Evolutionary conservation across 2,113 vertebrate genomes (phyloP).

Genomic region (Spea bombifrons): DNA sequence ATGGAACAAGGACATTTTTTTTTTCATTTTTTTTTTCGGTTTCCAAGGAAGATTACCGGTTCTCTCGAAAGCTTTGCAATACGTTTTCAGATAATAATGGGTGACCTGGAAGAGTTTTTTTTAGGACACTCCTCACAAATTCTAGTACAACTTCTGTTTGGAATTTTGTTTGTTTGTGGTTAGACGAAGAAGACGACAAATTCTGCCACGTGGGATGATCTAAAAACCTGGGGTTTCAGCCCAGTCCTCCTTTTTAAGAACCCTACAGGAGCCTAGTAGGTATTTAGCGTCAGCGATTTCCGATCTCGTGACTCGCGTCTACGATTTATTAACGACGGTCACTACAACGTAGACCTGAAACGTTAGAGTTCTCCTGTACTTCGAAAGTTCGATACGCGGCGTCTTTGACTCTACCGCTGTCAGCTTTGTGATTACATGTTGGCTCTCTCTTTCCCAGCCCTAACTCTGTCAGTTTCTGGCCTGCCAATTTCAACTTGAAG

Average conservation of each 20-base stretch:
- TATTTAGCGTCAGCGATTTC: neutral
- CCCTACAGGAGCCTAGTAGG: neutral
- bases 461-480: constrained; percentile 91
- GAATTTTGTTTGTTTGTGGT: too few species aligned
- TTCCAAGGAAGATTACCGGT: constrained; percentile 40
- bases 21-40: neutral
- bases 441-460: constrained; percentile 83
- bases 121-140: too few species aligned
- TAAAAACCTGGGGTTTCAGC: too few species aligned
- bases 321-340: neutral
- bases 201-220: too few species aligned
- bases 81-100: too few species aligned
- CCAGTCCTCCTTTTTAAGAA: neutral
- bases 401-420: constrained; percentile 70
- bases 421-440: constrained; percentile 77
- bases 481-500: constrained; percentile 98
- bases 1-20: constrained; percentile 52
- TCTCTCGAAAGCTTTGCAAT: constrained; percentile 44
- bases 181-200: too few species aligned
- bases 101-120: too few species aligned
- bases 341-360: constrained; percentile 33
- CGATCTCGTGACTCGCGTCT: constrained; percentile 32
- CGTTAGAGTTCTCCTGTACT: constrained; percentile 41
- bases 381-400: constrained; percentile 51
- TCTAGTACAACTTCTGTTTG: too few species aligned